Evolutionary conservation across 2,888 invertebrate species (phyloP), one percentile per base, ranked within the genome.

Genomic region (Dryocosmus kuriphilus): DNA sequence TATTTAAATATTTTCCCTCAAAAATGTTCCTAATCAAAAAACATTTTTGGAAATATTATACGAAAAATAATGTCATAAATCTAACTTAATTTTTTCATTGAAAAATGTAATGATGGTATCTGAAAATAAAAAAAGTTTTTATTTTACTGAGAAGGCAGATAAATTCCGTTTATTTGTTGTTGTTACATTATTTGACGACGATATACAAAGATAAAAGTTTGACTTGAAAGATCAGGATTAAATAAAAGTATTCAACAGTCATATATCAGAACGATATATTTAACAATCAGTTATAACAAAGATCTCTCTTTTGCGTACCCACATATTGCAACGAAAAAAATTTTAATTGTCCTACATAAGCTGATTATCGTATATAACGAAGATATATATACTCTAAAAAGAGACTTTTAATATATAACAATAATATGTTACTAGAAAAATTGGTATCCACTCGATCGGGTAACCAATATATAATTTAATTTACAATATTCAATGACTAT

Each of bases 211-310:
- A 71, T 51, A 51, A 46, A 67, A 67, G 41, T 71, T 71, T 11
- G 19, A 46, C 46, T 51, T 51, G 19, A 71, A 51, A 71, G 30
- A 51, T 51, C 22, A 30, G n/a, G 71, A 51, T 30, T 24, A 71
- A 71, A 71, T 46, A 19, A 71, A 41, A 41, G n/a, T 71, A 46
- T 19, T 67, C n/a, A 71, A 46, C 46, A 51, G n/a, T 71, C 77
- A 79, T 82, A 83, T 80, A 82, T 82, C 78, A 46, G 73, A 79
- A 81, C 85, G 81, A 86, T 87, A 85, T 88, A 88, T 89, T 89
- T 87, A 88, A 89, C 89, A 89, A 89, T 87, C 88, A 88, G 86
- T 88, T 86, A 87, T 89, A 89, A 89, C 89, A 89, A 89, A 89
- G 88, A 88, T 87, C 87, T 83, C 83, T 88, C 82, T 87, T 83